Conservation (phyloP, 2,797 vertebrate genomes). For the Coendou prehensilis region DNA sequence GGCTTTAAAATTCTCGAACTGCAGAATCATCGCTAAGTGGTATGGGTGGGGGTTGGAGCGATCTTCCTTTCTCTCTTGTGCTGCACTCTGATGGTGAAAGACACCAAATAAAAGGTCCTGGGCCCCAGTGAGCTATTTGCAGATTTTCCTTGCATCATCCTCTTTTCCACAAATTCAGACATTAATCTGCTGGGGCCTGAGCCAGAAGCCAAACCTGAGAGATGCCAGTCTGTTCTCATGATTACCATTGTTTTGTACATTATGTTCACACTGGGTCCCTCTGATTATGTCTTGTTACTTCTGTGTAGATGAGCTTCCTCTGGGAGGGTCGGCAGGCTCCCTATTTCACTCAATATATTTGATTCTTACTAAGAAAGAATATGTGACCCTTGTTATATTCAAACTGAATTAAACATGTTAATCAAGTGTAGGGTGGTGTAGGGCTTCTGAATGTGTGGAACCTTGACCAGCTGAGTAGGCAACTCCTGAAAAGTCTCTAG, state of each 20-base stretch:
- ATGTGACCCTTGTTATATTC: neutral
- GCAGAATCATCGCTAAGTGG: neutral
- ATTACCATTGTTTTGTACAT: neutral
- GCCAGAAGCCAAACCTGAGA: neutral
- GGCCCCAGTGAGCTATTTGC: neutral
- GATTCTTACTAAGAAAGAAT: neutral
- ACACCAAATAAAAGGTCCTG: neutral
- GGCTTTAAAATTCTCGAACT: neutral
- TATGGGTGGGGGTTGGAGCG: neutral
- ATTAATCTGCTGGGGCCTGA: rapidly evolving
- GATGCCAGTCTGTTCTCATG: neutral
- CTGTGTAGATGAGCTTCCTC: neutral
- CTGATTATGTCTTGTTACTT: neutral
- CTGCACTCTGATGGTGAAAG: neutral
- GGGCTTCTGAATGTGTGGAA: neutral
- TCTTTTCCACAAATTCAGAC: neutral
- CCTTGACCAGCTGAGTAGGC: too few species aligned
- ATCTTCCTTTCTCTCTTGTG: neutral
- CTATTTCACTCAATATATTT: too few species aligned
- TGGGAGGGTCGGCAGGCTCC: neutral
- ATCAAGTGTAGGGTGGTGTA: neutral
- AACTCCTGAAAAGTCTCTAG: neutral
- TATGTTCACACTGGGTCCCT: neutral
- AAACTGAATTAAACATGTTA: neutral
- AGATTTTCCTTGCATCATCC: neutral